Evolutionary conservation across 2,113 vertebrate species (phyloP).

Genomic region (Corydoras sp.): DNA sequence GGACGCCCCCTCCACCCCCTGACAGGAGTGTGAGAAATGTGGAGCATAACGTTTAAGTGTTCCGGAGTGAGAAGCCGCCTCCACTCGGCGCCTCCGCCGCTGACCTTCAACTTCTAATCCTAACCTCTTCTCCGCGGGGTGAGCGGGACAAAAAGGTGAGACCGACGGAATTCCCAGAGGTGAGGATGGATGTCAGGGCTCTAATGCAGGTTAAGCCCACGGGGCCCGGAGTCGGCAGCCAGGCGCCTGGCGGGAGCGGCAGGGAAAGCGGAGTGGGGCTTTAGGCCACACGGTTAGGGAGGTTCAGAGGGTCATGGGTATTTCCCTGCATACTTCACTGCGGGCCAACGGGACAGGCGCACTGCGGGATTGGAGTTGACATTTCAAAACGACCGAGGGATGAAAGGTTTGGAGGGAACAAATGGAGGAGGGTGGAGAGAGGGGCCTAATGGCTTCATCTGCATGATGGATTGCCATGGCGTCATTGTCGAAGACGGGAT

Average conservation of each 20-base stretch:
- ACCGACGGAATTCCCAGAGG: conserved; percentile 23
- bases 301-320: conserved; percentile 33
- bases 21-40: conserved; percentile 39
- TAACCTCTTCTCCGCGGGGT: conserved; percentile 25
- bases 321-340: conserved; percentile 31
- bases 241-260: conserved; percentile 26
- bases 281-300: conserved; percentile 5
- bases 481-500: too few relatives aligned
- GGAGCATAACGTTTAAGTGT: conserved; percentile 29
- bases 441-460: neutral
- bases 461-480: too few relatives aligned
- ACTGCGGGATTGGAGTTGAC: neutral
- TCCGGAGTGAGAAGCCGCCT: conserved; percentile 25
- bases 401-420: neutral
- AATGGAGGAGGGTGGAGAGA: conserved; percentile 12
- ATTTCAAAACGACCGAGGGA: neutral
- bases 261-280: conserved; percentile 14
- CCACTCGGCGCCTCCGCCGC: conserved; percentile 3
- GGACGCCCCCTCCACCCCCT: neutral
- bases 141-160: conserved; percentile 11
- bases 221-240: conserved; percentile 19
- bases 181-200: conserved; percentile 15
- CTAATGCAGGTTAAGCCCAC: conserved; percentile 25
- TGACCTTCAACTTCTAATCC: conserved; percentile 23
- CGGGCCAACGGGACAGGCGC: conserved; percentile 13